phyloP scores from a whole-genome alignment of 2,797 vertebrate genomes.

The Periophthalmus magnuspinnatus region DNA sequence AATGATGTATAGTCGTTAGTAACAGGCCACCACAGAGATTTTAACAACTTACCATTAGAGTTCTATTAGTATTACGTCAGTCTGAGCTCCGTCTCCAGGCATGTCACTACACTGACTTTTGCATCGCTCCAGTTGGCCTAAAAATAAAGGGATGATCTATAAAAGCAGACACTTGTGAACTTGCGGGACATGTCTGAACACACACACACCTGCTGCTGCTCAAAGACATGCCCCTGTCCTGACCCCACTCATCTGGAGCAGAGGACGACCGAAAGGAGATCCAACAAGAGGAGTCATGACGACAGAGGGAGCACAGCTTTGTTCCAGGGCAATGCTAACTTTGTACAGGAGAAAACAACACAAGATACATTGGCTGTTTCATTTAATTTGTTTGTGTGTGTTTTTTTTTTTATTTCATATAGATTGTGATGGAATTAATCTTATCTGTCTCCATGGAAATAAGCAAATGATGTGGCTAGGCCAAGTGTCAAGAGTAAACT shows the following conservation, averaged over 20 bases:
- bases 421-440: too few species aligned
- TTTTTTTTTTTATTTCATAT: too few species aligned
- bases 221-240: background rate
- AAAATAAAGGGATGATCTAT: slow-evolving; percentile 15
- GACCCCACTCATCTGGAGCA: slow-evolving; percentile 25
- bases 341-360: background rate
- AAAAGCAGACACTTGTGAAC: slow-evolving; percentile 8
- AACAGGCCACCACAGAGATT: background rate
- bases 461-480: too few species aligned
- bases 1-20: background rate
- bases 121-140: background rate
- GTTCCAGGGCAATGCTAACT: background rate
- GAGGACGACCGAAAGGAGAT: slow-evolving; percentile 11
- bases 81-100: background rate
- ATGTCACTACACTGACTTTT: background rate
- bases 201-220: background rate
- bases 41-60: background rate
- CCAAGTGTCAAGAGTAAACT: too few species aligned
- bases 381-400: too few species aligned
- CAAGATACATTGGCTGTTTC: too few species aligned
- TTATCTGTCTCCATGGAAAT: too few species aligned
- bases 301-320: background rate
- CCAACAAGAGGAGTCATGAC: slow-evolving; percentile 15
- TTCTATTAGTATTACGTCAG: background rate
- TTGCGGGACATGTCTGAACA: slow-evolving; percentile 7